Percentiles rank a stretch among this genome's conserved stretches.
These are phyloP conservation scores for Schmidtea mediterranea DNA, from an alignment of 1,140 invertebrate species.

Conservation along the genomic window DNA sequence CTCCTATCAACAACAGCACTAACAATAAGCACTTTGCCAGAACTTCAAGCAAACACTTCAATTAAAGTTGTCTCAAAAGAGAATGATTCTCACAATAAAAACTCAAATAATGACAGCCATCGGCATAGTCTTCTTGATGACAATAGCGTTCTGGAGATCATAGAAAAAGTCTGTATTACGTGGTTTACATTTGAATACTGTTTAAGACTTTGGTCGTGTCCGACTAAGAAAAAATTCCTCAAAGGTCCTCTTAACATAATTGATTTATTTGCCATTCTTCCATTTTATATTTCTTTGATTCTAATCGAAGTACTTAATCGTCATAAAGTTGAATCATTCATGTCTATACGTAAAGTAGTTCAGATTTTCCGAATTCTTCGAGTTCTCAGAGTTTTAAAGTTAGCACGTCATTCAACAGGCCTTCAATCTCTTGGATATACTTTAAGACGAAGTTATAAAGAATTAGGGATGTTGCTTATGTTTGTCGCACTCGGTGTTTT, in stretches of 20 bases:
- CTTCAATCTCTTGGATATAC: constrained; percentile 10
- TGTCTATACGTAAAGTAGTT: constrained; percentile 10
- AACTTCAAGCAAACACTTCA: constrained; percentile 35
- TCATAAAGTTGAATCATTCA: constrained; percentile 10
- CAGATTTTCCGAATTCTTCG: constrained; percentile 9
- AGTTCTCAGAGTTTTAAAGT: constrained; percentile 9
- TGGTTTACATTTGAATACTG: constrained; percentile 93
- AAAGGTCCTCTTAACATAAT: constrained; percentile 99
- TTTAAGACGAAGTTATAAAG: constrained; percentile 8
- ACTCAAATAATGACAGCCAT: no score
- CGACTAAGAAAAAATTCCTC: constrained; percentile 89
- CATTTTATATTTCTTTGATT: constrained; percentile 95
- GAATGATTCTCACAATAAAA: no score
- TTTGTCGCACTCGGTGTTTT: constrained; percentile 13
- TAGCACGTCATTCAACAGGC: constrained; percentile 9
- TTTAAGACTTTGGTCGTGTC: constrained; percentile 87
- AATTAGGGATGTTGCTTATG: constrained; percentile 8
- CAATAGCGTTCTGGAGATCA: constrained; percentile 19
- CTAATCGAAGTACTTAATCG: constrained; percentile 54
- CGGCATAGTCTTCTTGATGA: constrained; percentile 10
- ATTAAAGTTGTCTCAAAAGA: neutral
- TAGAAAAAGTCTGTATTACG: constrained; percentile 25
- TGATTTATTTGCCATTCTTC: constrained; percentile 92
- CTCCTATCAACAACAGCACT: constrained; percentile 77
- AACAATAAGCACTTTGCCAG: constrained; percentile 77